These are phyloP conservation scores for Danionella dracula DNA, from an alignment of 2,797 vertebrate species.

Conservation along the genomic window DNA sequence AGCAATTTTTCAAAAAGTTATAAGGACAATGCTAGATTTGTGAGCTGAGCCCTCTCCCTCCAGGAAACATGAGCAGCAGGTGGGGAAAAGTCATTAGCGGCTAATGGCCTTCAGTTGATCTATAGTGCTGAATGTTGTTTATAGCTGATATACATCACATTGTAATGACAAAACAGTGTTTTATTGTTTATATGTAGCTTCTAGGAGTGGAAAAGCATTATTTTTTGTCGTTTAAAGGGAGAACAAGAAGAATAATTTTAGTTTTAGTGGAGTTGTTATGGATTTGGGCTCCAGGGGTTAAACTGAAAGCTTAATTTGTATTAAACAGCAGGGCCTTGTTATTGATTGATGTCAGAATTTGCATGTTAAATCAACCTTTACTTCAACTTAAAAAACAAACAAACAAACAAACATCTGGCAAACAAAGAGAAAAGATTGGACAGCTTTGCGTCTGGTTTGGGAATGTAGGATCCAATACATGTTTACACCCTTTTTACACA, in stretches of 20 bases:
- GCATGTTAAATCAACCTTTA: too few species aligned
- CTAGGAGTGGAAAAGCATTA: neutral
- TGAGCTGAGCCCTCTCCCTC: neutral
- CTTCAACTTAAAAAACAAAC: too few species aligned
- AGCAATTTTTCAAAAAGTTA: constrained; percentile 46
- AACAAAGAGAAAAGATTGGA: too few species aligned
- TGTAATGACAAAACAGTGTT: neutral
- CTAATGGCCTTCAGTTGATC: neutral
- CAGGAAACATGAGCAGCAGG: neutral
- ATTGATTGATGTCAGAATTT: too few species aligned
- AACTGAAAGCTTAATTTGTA: too few species aligned
- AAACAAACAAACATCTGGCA: too few species aligned
- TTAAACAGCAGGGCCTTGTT: too few species aligned
- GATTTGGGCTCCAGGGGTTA: neutral
- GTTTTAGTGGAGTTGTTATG: neutral
- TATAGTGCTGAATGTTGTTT: neutral
- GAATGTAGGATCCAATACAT: too few species aligned
- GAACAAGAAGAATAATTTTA: neutral
- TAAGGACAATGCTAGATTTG: constrained; percentile 37
- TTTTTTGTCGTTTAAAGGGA: neutral
- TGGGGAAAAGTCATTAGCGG: constrained; percentile 6
- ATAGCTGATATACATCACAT: neutral
- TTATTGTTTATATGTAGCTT: neutral
- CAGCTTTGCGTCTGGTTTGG: too few species aligned
- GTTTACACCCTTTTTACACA: too few species aligned